phyloP scores from a whole-genome alignment of 2,797 vertebrate species.

The Synanceia verrucosa region DNA sequence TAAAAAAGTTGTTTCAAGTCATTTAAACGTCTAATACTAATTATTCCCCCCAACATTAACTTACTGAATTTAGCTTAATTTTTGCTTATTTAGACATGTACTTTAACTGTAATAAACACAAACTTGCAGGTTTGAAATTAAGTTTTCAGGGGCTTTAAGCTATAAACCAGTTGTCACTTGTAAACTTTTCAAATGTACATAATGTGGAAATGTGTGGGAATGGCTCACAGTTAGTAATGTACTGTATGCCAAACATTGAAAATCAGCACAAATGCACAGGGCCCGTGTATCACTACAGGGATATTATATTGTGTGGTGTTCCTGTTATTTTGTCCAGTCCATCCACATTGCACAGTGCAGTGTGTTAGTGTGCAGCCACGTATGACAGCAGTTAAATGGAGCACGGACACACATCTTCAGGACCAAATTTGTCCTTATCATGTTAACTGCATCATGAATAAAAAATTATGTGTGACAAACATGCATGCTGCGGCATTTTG shows the following conservation, averaged over 20 bases:
- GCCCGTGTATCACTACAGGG: not conserved
- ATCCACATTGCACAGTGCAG: not conserved
- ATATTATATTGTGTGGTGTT: not conserved
- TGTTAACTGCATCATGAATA: not conserved
- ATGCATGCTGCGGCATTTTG: not conserved
- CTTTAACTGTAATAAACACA: not conserved
- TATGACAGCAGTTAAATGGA: slow-evolving; percentile 8
- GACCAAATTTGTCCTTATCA: not conserved
- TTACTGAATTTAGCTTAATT: no score
- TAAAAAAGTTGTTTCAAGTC: no score
- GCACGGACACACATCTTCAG: not conserved
- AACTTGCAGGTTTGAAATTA: not conserved
- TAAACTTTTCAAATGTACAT: not conserved
- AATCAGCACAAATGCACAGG: not conserved
- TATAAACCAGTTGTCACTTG: not conserved
- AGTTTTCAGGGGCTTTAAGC: not conserved
- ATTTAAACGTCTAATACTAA: no score
- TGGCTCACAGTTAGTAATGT: not conserved
- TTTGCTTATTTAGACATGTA: not conserved
- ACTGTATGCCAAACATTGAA: not conserved
- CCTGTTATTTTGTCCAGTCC: slow-evolving; percentile 3
- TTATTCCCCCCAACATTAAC: not conserved
- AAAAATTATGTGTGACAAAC: not conserved
- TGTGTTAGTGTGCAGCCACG: not conserved
- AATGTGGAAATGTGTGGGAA: not conserved